phyloP scores from a whole-genome alignment of 2,888 invertebrate genomes.

The Nebria brevicollis region DNA sequence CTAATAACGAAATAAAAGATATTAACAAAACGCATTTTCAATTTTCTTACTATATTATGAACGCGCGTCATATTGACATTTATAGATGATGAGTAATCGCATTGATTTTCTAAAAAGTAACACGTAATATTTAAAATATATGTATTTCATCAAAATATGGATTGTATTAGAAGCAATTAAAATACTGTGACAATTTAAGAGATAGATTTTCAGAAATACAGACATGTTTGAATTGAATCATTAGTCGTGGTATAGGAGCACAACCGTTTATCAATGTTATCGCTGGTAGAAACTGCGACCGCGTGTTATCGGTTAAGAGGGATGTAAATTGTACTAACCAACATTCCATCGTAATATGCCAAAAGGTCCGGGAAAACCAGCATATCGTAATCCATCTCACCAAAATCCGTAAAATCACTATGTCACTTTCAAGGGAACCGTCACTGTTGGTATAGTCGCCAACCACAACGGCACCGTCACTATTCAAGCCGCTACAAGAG shows the following conservation, averaged over 20 bases:
- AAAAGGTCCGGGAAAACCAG: conserved; percentile 72
- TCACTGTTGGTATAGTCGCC: not conserved
- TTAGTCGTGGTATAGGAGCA: not conserved
- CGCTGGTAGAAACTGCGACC: not conserved
- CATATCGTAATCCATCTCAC: conserved; percentile 73
- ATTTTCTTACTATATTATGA: too few species aligned
- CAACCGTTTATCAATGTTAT: not conserved
- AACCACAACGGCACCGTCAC: not conserved
- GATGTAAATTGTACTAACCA: conserved; percentile 62
- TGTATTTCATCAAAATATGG: too few species aligned
- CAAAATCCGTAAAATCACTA: conserved; percentile 8
- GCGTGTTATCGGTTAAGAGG: not conserved
- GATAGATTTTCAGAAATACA: too few species aligned
- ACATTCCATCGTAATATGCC: conserved; percentile 69
- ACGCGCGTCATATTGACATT: too few species aligned
- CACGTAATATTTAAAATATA: too few species aligned
- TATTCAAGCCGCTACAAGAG: not conserved
- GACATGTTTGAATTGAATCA: not conserved
- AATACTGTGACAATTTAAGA: too few species aligned
- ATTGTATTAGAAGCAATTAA: too few species aligned
- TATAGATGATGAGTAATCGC: too few species aligned
- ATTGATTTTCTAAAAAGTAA: too few species aligned
- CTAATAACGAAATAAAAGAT: too few species aligned
- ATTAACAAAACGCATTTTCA: too few species aligned
- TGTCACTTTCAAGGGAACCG: not conserved